phyloP scores from a whole-genome alignment of 2,113 vertebrate species.

The Aldabrachelys gigantea region DNA sequence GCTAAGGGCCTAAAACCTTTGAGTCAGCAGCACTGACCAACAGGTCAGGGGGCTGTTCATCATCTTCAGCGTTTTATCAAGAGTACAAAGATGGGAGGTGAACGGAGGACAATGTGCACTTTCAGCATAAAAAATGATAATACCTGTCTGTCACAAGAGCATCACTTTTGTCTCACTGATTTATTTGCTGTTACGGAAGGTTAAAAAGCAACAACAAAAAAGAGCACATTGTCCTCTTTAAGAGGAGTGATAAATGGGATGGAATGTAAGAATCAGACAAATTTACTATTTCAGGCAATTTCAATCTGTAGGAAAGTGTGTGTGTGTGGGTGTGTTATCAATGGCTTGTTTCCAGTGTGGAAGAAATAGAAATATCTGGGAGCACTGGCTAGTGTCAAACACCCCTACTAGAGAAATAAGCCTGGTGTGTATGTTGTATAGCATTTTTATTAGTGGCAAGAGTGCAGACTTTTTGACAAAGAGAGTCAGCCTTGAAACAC shows the following conservation, averaged over 20 bases:
- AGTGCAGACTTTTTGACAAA: neutral
- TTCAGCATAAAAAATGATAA: slow-evolving; percentile 14
- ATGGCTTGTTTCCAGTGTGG: neutral
- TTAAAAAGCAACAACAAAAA: slow-evolving; percentile 30
- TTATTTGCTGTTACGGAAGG: slow-evolving; percentile 1
- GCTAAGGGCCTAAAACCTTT: slow-evolving; percentile 38
- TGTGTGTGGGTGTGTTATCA: rapidly evolving
- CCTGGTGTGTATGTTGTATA: neutral
- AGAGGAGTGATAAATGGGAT: neutral
- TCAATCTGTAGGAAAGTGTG: neutral
- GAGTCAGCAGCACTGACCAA: slow-evolving; percentile 40
- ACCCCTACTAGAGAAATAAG: rapidly evolving
- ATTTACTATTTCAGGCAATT: neutral
- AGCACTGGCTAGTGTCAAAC: neutral
- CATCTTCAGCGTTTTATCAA: neutral
- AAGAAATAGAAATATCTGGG: neutral
- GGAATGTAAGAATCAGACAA: neutral
- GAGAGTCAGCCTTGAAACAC: neutral
- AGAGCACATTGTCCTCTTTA: slow-evolving; percentile 27
- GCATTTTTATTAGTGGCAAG: neutral
- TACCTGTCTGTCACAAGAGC: neutral
- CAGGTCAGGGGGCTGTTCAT: neutral
- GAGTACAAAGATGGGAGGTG: neutral
- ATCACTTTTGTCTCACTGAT: slow-evolving; percentile 5
- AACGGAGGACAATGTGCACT: neutral